Percentiles rank a stretch among this genome's conserved stretches.
phyloP scores from a whole-genome alignment of 2,797 vertebrate species.

The Alectoris magna region DNA sequence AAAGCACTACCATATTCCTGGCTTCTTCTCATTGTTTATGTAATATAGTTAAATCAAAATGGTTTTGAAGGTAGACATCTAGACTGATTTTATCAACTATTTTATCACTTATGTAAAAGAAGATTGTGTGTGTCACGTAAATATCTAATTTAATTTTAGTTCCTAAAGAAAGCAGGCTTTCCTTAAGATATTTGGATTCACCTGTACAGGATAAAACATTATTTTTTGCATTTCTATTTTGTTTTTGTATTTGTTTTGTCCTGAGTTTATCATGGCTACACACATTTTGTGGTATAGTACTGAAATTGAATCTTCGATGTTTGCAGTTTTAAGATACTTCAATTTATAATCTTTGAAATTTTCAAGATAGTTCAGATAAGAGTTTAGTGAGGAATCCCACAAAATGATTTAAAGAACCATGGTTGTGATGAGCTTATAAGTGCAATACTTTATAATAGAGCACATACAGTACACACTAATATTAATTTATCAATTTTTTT shows the following conservation, averaged over 20 bases:
- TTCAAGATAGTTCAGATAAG: background rate
- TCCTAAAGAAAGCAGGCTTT: background rate
- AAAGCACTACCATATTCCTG: background rate
- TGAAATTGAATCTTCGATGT: background rate
- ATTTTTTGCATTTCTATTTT: background rate
- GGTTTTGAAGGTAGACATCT: background rate
- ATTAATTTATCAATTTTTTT: background rate
- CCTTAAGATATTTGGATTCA: background rate
- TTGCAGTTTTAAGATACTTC: background rate
- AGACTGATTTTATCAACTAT: background rate
- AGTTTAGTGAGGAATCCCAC: background rate
- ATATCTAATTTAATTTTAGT: background rate
- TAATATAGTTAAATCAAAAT: slow-evolving; percentile 3
- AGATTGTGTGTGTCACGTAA: background rate
- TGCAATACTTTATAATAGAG: background rate
- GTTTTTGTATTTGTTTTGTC: background rate
- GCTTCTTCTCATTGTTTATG: background rate
- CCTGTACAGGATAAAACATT: background rate
- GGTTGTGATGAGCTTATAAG: background rate
- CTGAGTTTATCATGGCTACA: background rate
- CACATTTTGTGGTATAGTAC: background rate
- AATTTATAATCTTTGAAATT: background rate
- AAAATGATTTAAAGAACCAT: background rate
- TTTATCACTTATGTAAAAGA: background rate
- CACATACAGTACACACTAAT: background rate